Conservation (phyloP, 1,140 invertebrate species). For the Schlechtendalia chinensis region DNA sequence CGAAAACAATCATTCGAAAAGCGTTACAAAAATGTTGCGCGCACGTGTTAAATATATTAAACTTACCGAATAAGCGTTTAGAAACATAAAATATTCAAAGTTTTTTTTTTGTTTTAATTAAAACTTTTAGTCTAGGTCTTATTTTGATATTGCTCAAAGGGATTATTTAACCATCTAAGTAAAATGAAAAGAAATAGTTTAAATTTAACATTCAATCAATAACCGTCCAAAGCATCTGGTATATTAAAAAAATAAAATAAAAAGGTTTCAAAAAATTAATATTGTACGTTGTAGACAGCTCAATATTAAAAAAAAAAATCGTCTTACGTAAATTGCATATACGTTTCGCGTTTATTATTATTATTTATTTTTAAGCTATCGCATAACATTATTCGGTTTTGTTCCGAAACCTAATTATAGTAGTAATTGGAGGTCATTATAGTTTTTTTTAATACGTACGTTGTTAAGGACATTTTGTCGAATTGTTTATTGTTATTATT, state of each 20-base stretch:
- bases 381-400: not conserved
- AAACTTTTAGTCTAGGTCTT: not conserved
- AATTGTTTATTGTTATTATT: conserved; percentile 16
- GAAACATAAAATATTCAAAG: not conserved
- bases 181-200: not conserved
- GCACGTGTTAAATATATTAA: not conserved
- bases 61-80: not conserved
- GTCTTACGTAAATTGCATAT: too few relatives aligned
- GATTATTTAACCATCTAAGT: too few relatives aligned
- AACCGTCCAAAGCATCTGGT: not conserved
- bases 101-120: not conserved
- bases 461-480: conserved; percentile 20
- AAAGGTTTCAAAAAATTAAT: too few relatives aligned
- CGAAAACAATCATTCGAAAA: conserved; percentile 12
- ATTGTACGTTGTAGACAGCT: too few relatives aligned
- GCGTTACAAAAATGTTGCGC: not conserved
- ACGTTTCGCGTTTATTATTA: too few relatives aligned
- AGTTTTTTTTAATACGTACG: conserved; percentile 1
- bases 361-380: not conserved
- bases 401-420: conserved; percentile 20
- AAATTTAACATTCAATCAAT: not conserved
- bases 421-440: conserved; percentile 25
- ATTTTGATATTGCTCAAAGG: too few relatives aligned
- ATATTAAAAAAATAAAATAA: too few relatives aligned
- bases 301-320: too few relatives aligned